Evolutionary conservation across 2,113 vertebrate species (phyloP).

Genomic region (Centropristis striata): DNA sequence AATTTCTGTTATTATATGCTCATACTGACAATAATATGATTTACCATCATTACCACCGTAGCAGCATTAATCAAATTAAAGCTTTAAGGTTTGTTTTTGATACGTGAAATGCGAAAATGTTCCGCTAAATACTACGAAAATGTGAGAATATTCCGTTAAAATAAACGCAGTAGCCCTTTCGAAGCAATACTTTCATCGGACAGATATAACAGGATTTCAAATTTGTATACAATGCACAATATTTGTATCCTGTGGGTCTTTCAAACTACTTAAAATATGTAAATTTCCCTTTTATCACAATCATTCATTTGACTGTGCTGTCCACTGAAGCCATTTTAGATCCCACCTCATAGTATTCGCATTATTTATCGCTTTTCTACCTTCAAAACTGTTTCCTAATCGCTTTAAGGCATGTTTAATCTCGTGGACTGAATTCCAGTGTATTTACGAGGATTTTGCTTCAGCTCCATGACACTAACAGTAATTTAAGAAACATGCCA

Average conservation of each 20-base stretch:
- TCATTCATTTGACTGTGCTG: conserved; percentile 6
- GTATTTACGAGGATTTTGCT: conserved; percentile 5
- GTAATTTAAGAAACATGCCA: conserved; percentile 9
- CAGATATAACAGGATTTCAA: not conserved
- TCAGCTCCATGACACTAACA: conserved; percentile 7
- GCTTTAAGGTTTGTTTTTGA: not conserved
- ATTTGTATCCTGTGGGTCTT: not conserved
- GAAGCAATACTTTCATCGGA: not conserved
- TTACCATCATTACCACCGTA: not conserved
- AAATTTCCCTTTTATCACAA: not conserved
- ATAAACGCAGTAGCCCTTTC: not conserved
- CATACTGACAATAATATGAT: not conserved
- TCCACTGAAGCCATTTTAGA: conserved; percentile 59
- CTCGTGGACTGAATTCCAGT: not conserved
- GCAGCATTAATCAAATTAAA: not conserved
- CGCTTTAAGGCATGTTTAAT: conserved; percentile 28
- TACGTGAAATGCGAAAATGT: not conserved
- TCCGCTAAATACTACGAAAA: conserved; percentile 19
- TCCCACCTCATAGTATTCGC: not conserved
- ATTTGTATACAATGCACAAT: not conserved
- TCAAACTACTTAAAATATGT: not conserved
- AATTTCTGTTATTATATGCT: not conserved
- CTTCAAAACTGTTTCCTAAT: not conserved
- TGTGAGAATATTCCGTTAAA: not conserved
- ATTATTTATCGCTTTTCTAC: conserved; percentile 1